A percentile compares a stretch with the other conserved stretches of the same genome.
Conservation (phyloP, 2,888 invertebrate genomes). For the Oligia latruncula region DNA sequence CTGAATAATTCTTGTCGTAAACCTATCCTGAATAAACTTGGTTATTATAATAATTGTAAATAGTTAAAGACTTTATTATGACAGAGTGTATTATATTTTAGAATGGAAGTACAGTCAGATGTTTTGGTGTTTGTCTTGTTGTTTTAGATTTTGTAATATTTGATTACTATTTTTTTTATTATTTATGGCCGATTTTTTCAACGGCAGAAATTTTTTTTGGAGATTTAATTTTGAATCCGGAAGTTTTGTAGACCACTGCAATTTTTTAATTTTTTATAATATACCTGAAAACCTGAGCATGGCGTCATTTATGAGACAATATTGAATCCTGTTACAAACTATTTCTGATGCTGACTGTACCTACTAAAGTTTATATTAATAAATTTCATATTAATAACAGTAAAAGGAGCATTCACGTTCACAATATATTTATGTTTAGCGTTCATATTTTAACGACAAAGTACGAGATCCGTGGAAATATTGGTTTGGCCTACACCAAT, state of each 20-base stretch:
- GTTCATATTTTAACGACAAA: slow-evolving; percentile 18
- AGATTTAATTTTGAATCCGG: too few species aligned
- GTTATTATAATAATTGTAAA: slow-evolving; percentile 32
- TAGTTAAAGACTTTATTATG: slow-evolving; percentile 16
- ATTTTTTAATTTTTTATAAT: neutral
- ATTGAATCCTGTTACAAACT: neutral
- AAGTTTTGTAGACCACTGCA: neutral
- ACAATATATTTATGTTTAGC: slow-evolving; percentile 18
- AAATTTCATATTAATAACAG: slow-evolving; percentile 31
- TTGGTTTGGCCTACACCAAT: too few species aligned
- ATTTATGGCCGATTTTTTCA: too few species aligned
- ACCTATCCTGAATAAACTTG: slow-evolving; percentile 23
- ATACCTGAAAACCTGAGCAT: neutral
- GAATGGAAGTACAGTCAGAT: slow-evolving; percentile 8
- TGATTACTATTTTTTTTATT: too few species aligned
- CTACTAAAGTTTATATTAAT: neutral
- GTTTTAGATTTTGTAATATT: neutral
- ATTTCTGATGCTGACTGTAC: neutral
- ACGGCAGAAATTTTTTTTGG: too few species aligned
- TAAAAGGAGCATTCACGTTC: slow-evolving; percentile 25
- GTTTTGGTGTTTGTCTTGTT: neutral
- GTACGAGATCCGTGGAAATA: too few species aligned
- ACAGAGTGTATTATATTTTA: slow-evolving; percentile 22
- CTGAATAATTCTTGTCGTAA: slow-evolving; percentile 27
- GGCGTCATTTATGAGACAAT: neutral